phyloP scores from a whole-genome alignment of 2,113 vertebrate genomes.

The Tamias sibiricus region DNA sequence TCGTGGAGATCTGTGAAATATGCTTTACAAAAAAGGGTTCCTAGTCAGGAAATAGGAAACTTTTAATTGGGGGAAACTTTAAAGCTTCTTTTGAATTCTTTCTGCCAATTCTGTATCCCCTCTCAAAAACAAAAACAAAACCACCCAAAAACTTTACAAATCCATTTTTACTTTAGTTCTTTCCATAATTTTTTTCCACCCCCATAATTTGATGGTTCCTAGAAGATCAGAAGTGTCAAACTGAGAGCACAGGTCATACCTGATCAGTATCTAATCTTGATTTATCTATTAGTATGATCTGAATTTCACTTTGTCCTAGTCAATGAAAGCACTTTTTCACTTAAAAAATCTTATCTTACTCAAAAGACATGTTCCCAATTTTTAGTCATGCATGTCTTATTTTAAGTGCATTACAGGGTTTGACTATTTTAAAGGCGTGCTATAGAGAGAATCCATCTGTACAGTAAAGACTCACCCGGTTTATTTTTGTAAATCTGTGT shows the following conservation, averaged over 20 bases:
- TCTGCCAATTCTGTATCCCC: not conserved
- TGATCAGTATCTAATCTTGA: not conserved
- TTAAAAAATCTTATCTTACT: slow-evolving; percentile 4
- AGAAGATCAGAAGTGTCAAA: not conserved
- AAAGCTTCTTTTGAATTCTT: slow-evolving; percentile 33
- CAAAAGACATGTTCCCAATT: not conserved
- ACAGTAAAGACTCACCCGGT: not conserved
- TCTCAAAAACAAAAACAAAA: too few relatives aligned
- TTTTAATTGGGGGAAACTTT: not conserved
- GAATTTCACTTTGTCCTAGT: not conserved
- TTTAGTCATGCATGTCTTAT: not conserved
- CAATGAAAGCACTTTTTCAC: not conserved
- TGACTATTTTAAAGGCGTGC: slow-evolving; percentile 22
- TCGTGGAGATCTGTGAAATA: not conserved
- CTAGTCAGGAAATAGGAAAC: not conserved
- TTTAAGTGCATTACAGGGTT: not conserved
- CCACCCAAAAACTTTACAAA: not conserved
- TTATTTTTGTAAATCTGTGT: slow-evolving; percentile 36
- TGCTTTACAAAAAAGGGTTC: not conserved
- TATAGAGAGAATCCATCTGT: not conserved
- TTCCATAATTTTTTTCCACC: not conserved
- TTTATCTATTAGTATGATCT: not conserved
- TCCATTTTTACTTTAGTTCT: not conserved
- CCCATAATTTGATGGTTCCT: not conserved
- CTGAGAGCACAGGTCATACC: not conserved